Conservation (phyloP, 2,888 invertebrate genomes). For the Clunio marinus region DNA sequence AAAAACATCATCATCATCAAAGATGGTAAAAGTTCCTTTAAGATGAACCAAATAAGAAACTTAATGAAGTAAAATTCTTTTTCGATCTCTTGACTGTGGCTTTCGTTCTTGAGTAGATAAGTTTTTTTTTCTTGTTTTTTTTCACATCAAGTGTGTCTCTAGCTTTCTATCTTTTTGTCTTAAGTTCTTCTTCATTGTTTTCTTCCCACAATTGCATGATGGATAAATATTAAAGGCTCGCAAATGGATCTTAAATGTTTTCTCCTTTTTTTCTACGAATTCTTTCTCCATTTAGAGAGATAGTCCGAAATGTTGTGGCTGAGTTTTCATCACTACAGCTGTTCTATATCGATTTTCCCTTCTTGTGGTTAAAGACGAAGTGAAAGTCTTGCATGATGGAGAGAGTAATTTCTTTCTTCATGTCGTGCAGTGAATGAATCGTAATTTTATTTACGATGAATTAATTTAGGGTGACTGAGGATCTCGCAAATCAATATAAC, state of each 20-base stretch:
- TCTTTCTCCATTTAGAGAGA: too few species aligned
- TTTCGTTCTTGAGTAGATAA: neutral
- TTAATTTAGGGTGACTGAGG: too few species aligned
- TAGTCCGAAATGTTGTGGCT: conserved; percentile 22
- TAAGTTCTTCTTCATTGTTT: conserved; percentile 1
- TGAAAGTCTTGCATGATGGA: neutral
- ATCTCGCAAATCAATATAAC: too few species aligned
- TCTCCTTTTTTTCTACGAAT: neutral
- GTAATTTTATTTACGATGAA: too few species aligned
- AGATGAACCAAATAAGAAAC: conserved; percentile 2
- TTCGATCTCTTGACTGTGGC: neutral
- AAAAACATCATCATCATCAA: neutral
- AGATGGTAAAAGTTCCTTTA: neutral
- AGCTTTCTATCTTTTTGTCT: neutral
- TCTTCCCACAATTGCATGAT: neutral
- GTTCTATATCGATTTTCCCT: conserved; percentile 37
- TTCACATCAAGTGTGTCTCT: neutral
- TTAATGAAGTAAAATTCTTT: conserved; percentile 34
- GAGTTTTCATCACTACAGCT: conserved; percentile 34
- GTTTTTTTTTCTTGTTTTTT: conserved; percentile 7
- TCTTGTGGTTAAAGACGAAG: neutral
- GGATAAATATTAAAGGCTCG: conserved; percentile 33
- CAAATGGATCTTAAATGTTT: neutral
- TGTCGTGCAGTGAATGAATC: too few species aligned
- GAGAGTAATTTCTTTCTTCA: neutral